phyloP scores from a whole-genome alignment of 2,888 invertebrate genomes.

The Galeruca laticollis region DNA sequence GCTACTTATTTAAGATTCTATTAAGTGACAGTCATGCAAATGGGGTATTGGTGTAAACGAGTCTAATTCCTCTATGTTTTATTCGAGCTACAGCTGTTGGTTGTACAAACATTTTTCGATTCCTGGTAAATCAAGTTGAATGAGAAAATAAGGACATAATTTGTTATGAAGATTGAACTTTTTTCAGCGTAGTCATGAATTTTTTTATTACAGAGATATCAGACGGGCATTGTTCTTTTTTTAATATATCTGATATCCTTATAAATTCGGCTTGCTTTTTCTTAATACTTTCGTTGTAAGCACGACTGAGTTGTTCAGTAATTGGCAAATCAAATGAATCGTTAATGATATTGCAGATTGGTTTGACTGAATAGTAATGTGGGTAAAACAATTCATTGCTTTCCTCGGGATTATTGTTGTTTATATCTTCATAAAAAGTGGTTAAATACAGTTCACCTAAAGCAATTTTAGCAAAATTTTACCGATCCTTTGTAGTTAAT shows the following conservation, averaged over 20 bases:
- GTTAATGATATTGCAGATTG: conserved; percentile 1
- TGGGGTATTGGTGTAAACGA: no score
- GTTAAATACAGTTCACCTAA: conserved; percentile 13
- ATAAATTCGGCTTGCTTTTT: conserved; percentile 1
- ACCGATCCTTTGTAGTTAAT: conserved; percentile 4
- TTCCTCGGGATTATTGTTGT: no score
- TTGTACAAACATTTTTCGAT: conserved; percentile 24
- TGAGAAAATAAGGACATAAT: conserved; percentile 16
- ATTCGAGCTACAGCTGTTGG: no score
- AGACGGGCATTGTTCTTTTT: not conserved
- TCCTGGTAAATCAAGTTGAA: conserved; percentile 27
- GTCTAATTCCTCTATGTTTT: conserved; percentile 18
- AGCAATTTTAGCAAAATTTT: no score
- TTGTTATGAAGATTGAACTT: no score
- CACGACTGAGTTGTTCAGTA: not conserved
- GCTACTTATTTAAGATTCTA: no score
- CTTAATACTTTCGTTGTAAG: not conserved
- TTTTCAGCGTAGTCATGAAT: not conserved
- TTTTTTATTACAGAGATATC: not conserved
- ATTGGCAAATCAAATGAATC: conserved; percentile 11
- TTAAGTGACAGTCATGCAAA: no score
- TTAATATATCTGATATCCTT: no score
- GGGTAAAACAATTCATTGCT: not conserved
- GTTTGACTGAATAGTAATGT: conserved; percentile 2
- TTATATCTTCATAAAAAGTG: conserved; percentile 9